Evolutionary conservation across 2,113 vertebrate genomes (phyloP), one percentile per base, ranked within the genome.

Genomic region (Ardeotis arabs): DNA sequence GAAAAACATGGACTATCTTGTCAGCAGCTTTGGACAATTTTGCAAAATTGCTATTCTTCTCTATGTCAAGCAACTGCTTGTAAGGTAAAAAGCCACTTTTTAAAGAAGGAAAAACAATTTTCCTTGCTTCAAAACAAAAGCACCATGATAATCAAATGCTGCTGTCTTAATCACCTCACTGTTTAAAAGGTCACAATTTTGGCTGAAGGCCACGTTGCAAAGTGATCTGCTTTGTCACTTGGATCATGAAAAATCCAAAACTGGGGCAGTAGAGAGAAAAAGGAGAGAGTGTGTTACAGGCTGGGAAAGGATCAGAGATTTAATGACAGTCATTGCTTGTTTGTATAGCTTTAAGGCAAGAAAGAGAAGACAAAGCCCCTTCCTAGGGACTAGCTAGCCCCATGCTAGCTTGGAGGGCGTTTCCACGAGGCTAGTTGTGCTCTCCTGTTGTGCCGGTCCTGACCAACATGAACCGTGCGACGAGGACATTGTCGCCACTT

Each of bases 161-260:
- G 45, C 73, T 31, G 39, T 96, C 95, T 44, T 44, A 44, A 44
- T 93, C 86, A 95, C 92, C 69, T 87, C 2, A 2, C 50, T 82
- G 31, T 84, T 91, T 45, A 69, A 94, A 93, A 95, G 89, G 90
- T 92, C 92, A 70, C 22, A 55, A 33, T 79, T 91, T 59, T 95
- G 94, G 86, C 89, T 66, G 55, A 17, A 39, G 41, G 41, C 82
- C 70, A 60, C 5, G 1, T 21, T 86, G 78, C 84, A 89, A 84
- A 92, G 62, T 4, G 44, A 52, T 95, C 76, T 93, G 87, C 89
- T 95, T 95, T 95, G 87, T 95, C 91, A 93, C 90, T 96, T 82
- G 39, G 44, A 87, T 92, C 8, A 29, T n/a, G 62, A 96, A 92
- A 92, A 75, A 66, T 73, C 67, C 66, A 92, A 39, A 89, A 79